A percentile compares a stretch with the other conserved stretches of the same genome.
phyloP scores from a whole-genome alignment of 2,797 vertebrate species.

The Helicolenus hilgendorfi region DNA sequence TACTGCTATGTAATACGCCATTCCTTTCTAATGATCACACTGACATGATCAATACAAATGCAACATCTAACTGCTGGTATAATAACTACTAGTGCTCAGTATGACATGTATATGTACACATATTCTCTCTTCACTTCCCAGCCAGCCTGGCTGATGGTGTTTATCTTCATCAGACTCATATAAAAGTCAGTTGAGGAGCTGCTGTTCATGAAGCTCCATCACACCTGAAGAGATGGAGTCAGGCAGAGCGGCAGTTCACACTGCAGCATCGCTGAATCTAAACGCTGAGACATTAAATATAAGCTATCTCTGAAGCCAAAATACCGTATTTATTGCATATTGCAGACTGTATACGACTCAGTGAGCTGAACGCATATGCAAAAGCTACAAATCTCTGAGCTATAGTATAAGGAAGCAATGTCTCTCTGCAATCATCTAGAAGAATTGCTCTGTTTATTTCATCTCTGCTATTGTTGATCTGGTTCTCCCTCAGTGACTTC shows the following conservation, averaged over 20 bases:
- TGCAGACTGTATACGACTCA: too few relatives aligned
- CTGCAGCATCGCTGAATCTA: too few relatives aligned
- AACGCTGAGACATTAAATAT: too few relatives aligned
- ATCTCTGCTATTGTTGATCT: neutral
- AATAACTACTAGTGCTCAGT: neutral
- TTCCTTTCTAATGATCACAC: neutral
- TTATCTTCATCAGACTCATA: neutral
- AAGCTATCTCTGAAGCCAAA: too few relatives aligned
- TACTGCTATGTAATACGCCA: neutral
- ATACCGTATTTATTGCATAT: too few relatives aligned
- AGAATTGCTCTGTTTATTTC: neutral
- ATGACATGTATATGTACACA: neutral
- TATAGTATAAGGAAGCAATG: neutral
- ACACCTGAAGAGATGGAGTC: too few relatives aligned
- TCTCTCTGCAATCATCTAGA: neutral
- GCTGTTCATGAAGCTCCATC: too few relatives aligned
- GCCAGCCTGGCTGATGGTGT: neutral
- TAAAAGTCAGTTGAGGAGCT: neutral
- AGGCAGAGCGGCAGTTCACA: too few relatives aligned
- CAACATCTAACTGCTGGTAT: neutral
- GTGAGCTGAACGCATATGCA: neutral
- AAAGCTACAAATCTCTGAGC: neutral
- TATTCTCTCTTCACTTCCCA: neutral
- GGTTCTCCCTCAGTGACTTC: neutral
- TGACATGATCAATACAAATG: neutral